Evolutionary conservation across 2,888 invertebrate species (phyloP), one percentile per base, ranked within the genome.

Genomic region (Seira ritae): DNA sequence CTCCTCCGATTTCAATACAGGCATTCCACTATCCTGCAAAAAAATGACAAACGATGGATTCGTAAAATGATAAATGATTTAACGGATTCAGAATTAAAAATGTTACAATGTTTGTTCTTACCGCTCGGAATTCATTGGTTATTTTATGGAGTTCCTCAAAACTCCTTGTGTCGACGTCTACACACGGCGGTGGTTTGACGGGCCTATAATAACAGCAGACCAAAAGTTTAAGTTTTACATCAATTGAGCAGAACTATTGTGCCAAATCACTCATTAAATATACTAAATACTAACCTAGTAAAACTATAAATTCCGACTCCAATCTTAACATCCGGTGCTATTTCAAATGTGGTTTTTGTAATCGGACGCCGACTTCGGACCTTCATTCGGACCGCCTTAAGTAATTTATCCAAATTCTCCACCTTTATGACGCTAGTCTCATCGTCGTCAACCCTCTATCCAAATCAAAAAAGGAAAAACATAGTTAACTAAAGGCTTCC

Each of bases 241-340:
- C n/a, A n/a, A n/a, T n/a, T n/a, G n/a, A n/a, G n/a, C n/a, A n/a
- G n/a, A n/a, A n/a, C n/a, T n/a, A n/a, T n/a, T n/a, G n/a, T n/a
- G n/a, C n/a, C n/a, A n/a, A n/a, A n/a, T n/a, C n/a, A n/a, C n/a
- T n/a, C n/a, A n/a, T n/a, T n/a, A n/a, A n/a, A n/a, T n/a, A n/a
- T n/a, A n/a, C n/a, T n/a, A n/a, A n/a, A n/a, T n/a, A n/a, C n/a
- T 31, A 2, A 87, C 87, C 88, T 72, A 0, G 84, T 74, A 68
- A 88, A 84, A 0, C 85, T 80, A 37, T 89, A 89, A 23, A 88
- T 22, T 17, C 88, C 89, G 42, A 89, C 85, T 10, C 80, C 87
- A n/a, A 89, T 31, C 72, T 84, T 84, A 17, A 86, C 46, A 19
- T 83, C 88, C 8, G 85, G 83, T 1, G 75, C 60, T 24, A 89